Evolutionary conservation across 2,797 vertebrate species (phyloP).

Genomic region (Emys orbicularis): DNA sequence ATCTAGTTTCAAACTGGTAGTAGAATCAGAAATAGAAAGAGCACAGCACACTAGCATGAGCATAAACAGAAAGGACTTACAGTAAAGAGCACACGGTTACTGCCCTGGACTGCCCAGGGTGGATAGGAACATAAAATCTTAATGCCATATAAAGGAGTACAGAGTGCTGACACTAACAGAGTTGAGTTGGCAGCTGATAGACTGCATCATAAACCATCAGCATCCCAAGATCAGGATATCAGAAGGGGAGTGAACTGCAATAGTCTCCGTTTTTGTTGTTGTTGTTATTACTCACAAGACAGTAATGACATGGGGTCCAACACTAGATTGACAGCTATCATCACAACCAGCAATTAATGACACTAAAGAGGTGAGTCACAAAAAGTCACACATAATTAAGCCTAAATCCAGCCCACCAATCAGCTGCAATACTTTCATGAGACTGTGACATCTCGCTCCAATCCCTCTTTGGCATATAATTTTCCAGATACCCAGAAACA

Average conservation of each 20-base stretch:
- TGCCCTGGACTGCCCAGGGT: accelerated
- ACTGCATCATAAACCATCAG: not conserved
- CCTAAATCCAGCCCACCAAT: not conserved
- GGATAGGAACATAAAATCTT: not conserved
- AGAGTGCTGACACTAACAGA: not conserved
- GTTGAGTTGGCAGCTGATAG: not conserved
- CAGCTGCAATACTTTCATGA: accelerated
- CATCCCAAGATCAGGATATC: not conserved
- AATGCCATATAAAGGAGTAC: not conserved
- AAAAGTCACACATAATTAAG: too few species aligned
- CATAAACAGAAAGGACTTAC: not conserved
- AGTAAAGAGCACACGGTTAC: not conserved
- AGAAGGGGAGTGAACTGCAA: not conserved
- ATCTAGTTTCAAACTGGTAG: not conserved
- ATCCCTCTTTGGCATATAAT: accelerated
- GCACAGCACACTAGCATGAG: accelerated
- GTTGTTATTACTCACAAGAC: not conserved
- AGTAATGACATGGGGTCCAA: accelerated
- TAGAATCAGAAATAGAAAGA: not conserved
- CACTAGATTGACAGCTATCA: not conserved
- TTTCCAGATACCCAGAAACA: not conserved
- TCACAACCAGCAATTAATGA: not conserved
- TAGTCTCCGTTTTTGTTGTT: not conserved
- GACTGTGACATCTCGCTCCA: not conserved
- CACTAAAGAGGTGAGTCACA: not conserved